Base-by-base conservation (phyloP, 2,888 invertebrate genomes). In the Lobophora halterata region DNA sequence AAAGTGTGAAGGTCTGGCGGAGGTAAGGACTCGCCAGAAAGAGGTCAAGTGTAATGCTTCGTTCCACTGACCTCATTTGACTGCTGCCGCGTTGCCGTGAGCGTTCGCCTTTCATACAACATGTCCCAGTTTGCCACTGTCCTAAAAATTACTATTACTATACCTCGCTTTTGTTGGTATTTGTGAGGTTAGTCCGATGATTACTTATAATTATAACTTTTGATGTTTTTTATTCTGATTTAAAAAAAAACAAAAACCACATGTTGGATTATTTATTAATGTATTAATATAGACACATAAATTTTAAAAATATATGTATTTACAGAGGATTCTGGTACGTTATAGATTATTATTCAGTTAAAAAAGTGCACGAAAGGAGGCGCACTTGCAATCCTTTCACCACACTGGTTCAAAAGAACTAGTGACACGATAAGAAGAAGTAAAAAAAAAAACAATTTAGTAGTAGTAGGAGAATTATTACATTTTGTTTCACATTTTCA, bases 41-140 rank as follows among this genome's bases (percentile, higher is more conserved):
- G 87, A 82, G 87, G 87, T 87, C 87, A 86, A 87, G 86, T 86
- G 86, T 85, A 86, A 80, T 80, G 77, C 77, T 66, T 78, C 78
- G 86, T 80, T 85, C 85, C 72, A 86, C 83, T 87, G 79, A 80
- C 87, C 87, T 87, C 85, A 86, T 87, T 87, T 75, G 65, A 58
- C 64, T 70, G 66, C 67, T 63, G 70, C 62, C 65, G 70, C 57
- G 67, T 68, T 68, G 62, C 62, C 49, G 56, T 50, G 61, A 56
- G 63, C 67, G 69, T 66, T 65, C 72, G 78, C 75, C 76, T 79
- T 79, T 81, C 77, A 68, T 73, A 76, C 66, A 71, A 67, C 70
- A 71, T 74, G 75, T 76, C 74, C 78, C 72, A 76, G 74, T 67
- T 76, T 67, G 61, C 69, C 59, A 71, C 65, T 70, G 67, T 64